A percentile compares a stretch with the other conserved stretches of the same genome.
Evolutionary conservation across 2,797 vertebrate species (phyloP).

Genomic region (Arctocebus calabarensis): DNA sequence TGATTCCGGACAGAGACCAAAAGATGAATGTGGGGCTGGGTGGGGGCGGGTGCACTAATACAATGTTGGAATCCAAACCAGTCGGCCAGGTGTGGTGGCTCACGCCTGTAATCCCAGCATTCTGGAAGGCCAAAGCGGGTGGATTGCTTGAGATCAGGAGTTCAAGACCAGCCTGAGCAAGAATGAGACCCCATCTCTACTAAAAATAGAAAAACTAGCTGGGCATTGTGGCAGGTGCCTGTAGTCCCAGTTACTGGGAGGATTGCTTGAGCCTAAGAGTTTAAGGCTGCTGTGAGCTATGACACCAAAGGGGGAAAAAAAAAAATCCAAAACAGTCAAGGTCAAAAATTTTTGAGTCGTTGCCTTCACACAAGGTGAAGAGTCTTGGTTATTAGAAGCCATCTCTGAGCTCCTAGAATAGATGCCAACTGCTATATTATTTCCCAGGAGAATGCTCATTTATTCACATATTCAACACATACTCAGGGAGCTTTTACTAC

Average conservation of each 20-base stretch:
- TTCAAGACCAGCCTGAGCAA: too few species aligned
- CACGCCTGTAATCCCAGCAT: too few species aligned
- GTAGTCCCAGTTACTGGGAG: too few species aligned
- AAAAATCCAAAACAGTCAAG: not conserved
- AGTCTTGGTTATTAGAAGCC: not conserved
- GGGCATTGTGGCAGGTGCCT: too few species aligned
- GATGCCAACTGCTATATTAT: not conserved
- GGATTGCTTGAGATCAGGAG: too few species aligned
- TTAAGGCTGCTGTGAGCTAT: too few species aligned
- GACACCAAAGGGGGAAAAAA: too few species aligned
- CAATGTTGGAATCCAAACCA: not conserved
- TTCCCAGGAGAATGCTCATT: not conserved
- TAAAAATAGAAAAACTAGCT: too few species aligned
- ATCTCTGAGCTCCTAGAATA: not conserved
- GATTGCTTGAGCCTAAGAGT: too few species aligned
- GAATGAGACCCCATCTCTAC: too few species aligned
- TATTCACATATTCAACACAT: not conserved
- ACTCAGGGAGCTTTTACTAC: not conserved
- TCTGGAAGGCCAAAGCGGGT: too few species aligned
- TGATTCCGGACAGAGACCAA: not conserved
- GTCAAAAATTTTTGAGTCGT: not conserved
- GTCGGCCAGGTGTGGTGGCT: too few species aligned
- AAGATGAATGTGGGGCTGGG: not conserved
- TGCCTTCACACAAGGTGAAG: not conserved
- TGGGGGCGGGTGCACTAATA: accelerated